These are phyloP conservation scores for Auanema freiburgensis DNA, from an alignment of 2,888 invertebrate species.

Conservation along the genomic window DNA sequence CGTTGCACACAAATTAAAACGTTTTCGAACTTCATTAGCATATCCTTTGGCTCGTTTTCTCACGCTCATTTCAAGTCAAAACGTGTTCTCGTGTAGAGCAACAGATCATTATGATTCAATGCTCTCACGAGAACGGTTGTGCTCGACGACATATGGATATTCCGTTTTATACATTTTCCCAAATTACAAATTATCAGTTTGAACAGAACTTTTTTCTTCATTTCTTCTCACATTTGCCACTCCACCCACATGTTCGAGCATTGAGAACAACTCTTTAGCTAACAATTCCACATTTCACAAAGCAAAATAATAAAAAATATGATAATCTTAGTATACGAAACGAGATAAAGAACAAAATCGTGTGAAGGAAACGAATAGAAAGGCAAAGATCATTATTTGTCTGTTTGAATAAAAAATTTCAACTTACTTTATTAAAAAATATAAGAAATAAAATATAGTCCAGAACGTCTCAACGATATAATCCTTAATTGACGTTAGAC, in stretches of 20 bases:
- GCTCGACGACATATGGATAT: no score
- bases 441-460: slow-evolving; percentile 44
- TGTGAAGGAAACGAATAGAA: not conserved
- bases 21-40: no score
- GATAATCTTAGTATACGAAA: not conserved
- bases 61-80: no score
- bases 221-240: slow-evolving; percentile 7
- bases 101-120: no score
- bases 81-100: no score
- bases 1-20: no score
- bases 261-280: slow-evolving; percentile 18
- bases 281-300: slow-evolving; percentile 5
- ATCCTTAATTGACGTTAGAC: no score
- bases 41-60: no score
- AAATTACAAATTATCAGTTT: no score
- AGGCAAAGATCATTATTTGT: no score
- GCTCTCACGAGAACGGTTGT: no score
- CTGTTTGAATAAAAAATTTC: not conserved
- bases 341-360: not conserved
- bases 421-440: slow-evolving; percentile 45
- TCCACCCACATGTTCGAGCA: slow-evolving; percentile 21
- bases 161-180: no score
- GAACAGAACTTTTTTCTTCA: slow-evolving; percentile 1
- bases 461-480: slow-evolving; percentile 19
- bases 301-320: not conserved